Evolutionary conservation across 2,113 vertebrate genomes (phyloP).

Genomic region (Hyperoodon ampullatus): DNA sequence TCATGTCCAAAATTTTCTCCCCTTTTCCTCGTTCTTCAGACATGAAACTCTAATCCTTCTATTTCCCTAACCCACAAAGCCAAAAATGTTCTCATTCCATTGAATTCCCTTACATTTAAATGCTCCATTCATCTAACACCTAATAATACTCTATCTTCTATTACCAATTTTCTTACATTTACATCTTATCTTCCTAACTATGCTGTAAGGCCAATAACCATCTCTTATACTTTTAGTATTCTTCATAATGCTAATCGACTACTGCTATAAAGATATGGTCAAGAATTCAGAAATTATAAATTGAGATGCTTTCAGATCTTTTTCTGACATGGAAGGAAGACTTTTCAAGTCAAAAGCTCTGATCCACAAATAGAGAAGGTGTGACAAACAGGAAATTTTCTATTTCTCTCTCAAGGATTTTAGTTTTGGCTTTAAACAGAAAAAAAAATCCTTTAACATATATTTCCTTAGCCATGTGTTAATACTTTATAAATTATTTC

Average conservation of each 20-base stretch:
- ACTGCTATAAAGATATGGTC: not conserved
- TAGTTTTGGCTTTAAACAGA: not conserved
- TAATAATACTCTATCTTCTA: not conserved
- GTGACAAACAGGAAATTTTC: constrained; percentile 8
- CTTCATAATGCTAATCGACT: not conserved
- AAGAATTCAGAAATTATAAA: constrained; percentile 14
- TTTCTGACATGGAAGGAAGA: constrained; percentile 1
- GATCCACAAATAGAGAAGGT: not conserved
- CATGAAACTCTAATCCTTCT: constrained; percentile 37
- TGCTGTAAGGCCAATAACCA: not conserved
- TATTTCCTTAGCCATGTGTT: not conserved
- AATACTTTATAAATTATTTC: constrained; percentile 24
- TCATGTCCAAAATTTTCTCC: not conserved
- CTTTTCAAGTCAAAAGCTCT: not conserved
- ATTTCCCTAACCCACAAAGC: constrained; percentile 12
- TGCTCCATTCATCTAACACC: not conserved
- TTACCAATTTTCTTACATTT: not conserved
- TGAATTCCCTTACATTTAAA: not conserved
- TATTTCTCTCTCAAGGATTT: not conserved
- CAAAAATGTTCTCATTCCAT: constrained; percentile 24
- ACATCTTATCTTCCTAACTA: not conserved
- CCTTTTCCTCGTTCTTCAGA: not conserved
- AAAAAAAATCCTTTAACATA: not conserved
- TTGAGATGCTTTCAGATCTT: constrained; percentile 6
- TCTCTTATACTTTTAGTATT: not conserved